Evolutionary conservation across 2,113 vertebrate species (phyloP).

Genomic region (Oceanites oceanicus): DNA sequence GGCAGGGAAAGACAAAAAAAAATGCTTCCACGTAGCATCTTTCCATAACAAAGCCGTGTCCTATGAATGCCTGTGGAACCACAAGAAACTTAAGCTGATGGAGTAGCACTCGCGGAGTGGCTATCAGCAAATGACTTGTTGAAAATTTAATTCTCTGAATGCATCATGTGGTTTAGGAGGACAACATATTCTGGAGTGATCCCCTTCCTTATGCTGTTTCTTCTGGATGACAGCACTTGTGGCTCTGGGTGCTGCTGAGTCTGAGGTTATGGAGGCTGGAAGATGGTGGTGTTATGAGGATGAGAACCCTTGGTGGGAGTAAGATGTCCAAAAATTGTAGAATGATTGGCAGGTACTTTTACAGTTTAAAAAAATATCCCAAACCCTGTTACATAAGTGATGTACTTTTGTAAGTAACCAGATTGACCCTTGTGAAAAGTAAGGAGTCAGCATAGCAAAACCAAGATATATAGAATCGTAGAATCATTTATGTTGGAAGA

Average conservation of each 20-base stretch:
- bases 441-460: background rate
- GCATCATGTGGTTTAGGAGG: conserved; percentile 79
- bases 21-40: conserved; percentile 43
- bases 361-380: background rate
- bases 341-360: background rate
- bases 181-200: conserved; percentile 74
- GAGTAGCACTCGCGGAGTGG: conserved; percentile 61
- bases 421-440: background rate
- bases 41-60: conserved; percentile 73
- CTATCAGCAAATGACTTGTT: conserved; percentile 81
- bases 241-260: conserved; percentile 57
- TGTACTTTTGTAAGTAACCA: background rate
- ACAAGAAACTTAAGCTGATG: conserved; percentile 76
- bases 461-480: background rate
- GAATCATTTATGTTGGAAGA: too few species aligned
- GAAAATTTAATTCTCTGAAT: conserved; percentile 86
- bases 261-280: conserved; percentile 70
- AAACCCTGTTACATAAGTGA: background rate
- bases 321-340: background rate
- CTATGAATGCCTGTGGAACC: conserved; percentile 76
- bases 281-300: conserved; percentile 65
- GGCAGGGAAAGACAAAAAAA: conserved; percentile 54
- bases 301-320: background rate
- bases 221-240: conserved; percentile 70
- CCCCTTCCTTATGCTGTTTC: conserved; percentile 67